Base-by-base conservation (phyloP, 1,140 invertebrate genomes). In the Camponotus floridanus region DNA sequence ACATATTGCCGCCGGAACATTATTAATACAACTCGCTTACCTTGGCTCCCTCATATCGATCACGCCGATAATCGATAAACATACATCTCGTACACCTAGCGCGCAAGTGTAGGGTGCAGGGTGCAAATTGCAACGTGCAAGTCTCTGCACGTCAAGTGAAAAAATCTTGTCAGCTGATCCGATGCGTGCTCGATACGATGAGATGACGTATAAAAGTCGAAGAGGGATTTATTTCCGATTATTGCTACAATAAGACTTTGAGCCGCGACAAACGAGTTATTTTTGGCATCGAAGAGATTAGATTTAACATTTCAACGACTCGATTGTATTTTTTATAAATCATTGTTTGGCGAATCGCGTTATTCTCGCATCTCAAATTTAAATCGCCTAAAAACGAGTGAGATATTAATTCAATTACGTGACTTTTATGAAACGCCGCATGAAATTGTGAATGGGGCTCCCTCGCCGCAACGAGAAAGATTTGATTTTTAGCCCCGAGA, bases 21-120 rank as follows among this genome's bases (percentile, higher is more conserved):
- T 94, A 93, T 93, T 93, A 92, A 91, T 90, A 87, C 78, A 36
- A 94, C 92, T 91, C 74, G 93, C 87, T 94, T 87, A 89, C 94
- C 93, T 94, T 94, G 94, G 91, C 89, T 93, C 84, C 88, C 91
- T 91, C 91, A 92, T 93, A 93, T 94, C 92, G 92, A 94, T 93
- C 91, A 87, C 89, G 51, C 70, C 85, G 92, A 91, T 91, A 92
- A 92, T 92, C 91, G 91, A 92, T 93, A 93, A 93, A 93, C 87
- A 88, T 87, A 85, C 89, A 91, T 86, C 65, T 36, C 76, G 36
- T 76, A 48, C 26, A 84, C 68, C 89, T 88, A 90, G 26, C 71
- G 79, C 74, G 79, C 79, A 61, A 64, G 11, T 36, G 65, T 74
- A 21, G 51, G 7, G 64, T 71, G 65, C 70, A 21, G 51, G 7